These are phyloP conservation scores for Emydura subglobosa DNA, from an alignment of 2,113 vertebrate genomes.

Conservation along the genomic window DNA sequence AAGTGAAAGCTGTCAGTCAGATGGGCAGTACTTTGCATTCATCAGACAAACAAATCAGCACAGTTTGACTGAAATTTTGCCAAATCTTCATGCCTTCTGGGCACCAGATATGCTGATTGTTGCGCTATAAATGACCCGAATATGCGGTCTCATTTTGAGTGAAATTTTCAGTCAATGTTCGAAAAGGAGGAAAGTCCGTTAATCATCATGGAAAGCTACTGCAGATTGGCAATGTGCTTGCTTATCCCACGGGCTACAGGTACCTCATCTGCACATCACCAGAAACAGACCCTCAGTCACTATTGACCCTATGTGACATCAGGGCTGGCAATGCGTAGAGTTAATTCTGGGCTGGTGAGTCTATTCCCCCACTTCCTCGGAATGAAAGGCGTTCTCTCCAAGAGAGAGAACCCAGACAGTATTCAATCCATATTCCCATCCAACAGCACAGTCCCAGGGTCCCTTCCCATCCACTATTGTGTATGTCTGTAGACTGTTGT, in stretches of 20 bases:
- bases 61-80: background rate
- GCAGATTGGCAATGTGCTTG: background rate
- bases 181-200: background rate
- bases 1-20: too few relatives aligned
- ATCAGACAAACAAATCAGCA: background rate
- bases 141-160: background rate
- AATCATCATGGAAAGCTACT: too few relatives aligned
- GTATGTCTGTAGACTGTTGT: too few relatives aligned
- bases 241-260: background rate
- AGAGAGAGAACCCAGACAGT: too few relatives aligned
- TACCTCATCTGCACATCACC: background rate
- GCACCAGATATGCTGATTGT: accelerated
- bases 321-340: background rate
- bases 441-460: too few relatives aligned
- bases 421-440: background rate
- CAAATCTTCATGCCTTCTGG: accelerated
- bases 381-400: background rate
- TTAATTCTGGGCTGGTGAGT: background rate
- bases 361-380: background rate
- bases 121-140: background rate
- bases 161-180: background rate
- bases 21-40: too few relatives aligned
- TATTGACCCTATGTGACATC: background rate
- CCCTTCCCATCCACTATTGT: too few relatives aligned
- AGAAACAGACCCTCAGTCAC: background rate